Conservation (phyloP, 2,797 vertebrate genomes). For the Meda fulgida region DNA sequence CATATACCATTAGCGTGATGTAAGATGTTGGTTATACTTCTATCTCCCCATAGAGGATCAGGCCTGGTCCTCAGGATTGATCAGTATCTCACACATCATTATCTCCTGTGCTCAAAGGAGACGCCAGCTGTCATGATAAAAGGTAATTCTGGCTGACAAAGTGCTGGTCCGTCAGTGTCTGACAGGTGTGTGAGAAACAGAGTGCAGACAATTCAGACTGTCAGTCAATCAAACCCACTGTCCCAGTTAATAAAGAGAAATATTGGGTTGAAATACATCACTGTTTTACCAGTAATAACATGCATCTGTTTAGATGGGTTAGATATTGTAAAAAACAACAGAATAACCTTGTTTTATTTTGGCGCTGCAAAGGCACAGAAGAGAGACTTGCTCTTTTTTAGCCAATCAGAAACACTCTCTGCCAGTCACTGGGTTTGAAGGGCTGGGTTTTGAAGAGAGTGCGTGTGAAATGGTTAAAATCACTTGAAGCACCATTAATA, state of each 20-base stretch:
- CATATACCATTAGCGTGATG: background rate
- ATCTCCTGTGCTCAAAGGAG: conserved; percentile 13
- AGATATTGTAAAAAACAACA: background rate
- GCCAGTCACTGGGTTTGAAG: background rate
- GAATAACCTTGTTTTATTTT: background rate
- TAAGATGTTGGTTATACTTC: background rate
- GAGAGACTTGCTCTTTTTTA: background rate
- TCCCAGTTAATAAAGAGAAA: conserved; percentile 7
- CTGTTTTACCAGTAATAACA: background rate
- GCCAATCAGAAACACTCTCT: conserved; percentile 11
- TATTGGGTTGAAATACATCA: background rate
- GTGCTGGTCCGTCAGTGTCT: conserved; percentile 56
- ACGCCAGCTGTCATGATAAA: conserved; percentile 53
- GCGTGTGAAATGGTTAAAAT: background rate
- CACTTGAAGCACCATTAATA: background rate
- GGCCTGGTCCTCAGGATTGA: conserved; percentile 22
- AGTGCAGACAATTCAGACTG: conserved; percentile 37
- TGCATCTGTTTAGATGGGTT: background rate
- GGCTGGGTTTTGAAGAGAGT: background rate
- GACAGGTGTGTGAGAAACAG: conserved; percentile 48
- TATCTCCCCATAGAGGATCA: background rate
- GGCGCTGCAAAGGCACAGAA: background rate
- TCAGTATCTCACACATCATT: conserved; percentile 39
- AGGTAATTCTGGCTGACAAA: conserved; percentile 60
- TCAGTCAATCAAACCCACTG: conserved; percentile 28